Evolutionary conservation across 2,888 invertebrate species (phyloP).

Genomic region (Diarsia dahlii): DNA sequence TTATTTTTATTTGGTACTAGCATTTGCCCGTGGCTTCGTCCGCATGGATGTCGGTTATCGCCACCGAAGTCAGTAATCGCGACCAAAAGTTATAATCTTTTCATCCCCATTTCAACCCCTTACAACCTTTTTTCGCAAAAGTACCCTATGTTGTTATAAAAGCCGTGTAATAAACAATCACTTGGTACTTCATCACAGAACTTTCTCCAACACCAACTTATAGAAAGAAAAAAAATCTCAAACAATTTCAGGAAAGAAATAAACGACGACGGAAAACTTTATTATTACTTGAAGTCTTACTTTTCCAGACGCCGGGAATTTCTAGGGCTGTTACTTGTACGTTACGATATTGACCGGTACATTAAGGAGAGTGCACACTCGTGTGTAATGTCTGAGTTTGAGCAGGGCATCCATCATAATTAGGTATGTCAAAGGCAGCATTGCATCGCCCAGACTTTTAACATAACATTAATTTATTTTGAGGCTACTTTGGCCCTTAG

Average conservation of each 20-base stretch:
- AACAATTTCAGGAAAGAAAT: slow-evolving; percentile 16
- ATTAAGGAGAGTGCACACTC: not conserved
- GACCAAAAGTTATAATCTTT: no score
- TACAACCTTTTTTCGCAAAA: no score
- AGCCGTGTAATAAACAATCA: slow-evolving; percentile 9
- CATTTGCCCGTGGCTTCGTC: no score
- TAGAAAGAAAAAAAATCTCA: not conserved
- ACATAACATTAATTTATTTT: no score
- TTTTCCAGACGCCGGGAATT: slow-evolving; percentile 5
- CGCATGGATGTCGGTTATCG: no score
- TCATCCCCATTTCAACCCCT: no score
- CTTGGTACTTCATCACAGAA: not conserved
- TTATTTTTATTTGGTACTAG: no score
- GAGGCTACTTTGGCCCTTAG: no score
- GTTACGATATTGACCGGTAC: not conserved
- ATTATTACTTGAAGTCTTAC: slow-evolving; percentile 25
- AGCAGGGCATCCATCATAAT: not conserved
- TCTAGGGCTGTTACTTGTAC: slow-evolving; percentile 9
- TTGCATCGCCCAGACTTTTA: not conserved
- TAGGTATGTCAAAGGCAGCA: not conserved
- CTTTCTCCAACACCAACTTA: not conserved
- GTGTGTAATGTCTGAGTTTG: not conserved
- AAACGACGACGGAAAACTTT: slow-evolving; percentile 11
- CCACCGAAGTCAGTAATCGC: no score
- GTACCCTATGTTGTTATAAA: no score